A percentile compares a stretch with the other conserved stretches of the same genome.
Conservation (phyloP, 2,797 vertebrate genomes). For the Brotula barbata region DNA sequence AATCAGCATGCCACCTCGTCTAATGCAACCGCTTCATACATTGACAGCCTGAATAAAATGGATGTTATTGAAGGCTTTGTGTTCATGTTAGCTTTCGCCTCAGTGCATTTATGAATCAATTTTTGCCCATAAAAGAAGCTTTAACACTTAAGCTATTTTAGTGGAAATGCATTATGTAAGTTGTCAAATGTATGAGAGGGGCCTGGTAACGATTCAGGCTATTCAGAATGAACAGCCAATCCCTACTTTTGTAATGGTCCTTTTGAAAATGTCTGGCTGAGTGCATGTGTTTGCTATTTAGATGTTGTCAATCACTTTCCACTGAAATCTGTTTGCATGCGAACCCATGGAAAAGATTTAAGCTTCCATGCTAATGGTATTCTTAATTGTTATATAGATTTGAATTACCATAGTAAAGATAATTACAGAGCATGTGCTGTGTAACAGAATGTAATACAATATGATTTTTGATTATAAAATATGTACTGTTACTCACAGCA, state of each 20-base stretch:
- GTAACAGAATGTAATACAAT: constrained; percentile 5
- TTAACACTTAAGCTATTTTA: constrained; percentile 84
- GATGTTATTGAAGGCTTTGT: constrained; percentile 82
- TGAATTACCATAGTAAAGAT: constrained; percentile 18
- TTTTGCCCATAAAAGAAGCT: constrained; percentile 82
- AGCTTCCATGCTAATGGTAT: constrained; percentile 48
- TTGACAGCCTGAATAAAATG: constrained; percentile 79
- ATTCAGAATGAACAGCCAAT: constrained; percentile 75
- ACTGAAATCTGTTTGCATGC: constrained; percentile 57
- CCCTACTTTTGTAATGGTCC: constrained; percentile 77
- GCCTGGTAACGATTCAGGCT: constrained; percentile 74
- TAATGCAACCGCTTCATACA: constrained; percentile 75
- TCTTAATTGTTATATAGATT: constrained; percentile 33
- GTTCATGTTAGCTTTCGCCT: constrained; percentile 77
- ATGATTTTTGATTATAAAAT: constrained; percentile 23
- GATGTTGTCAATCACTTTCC: constrained; percentile 69
- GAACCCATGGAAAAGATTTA: constrained; percentile 39
- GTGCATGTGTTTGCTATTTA: constrained; percentile 75
- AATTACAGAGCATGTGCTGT: constrained; percentile 11
- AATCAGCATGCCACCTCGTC: constrained; percentile 78
- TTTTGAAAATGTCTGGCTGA: constrained; percentile 75
- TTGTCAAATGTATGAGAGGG: constrained; percentile 75
- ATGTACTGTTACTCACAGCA: constrained; percentile 25
- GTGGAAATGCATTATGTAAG: constrained; percentile 85
- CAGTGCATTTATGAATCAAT: constrained; percentile 84